Evolutionary conservation across 2,888 invertebrate species (phyloP).

Genomic region (Catonia carolina): DNA sequence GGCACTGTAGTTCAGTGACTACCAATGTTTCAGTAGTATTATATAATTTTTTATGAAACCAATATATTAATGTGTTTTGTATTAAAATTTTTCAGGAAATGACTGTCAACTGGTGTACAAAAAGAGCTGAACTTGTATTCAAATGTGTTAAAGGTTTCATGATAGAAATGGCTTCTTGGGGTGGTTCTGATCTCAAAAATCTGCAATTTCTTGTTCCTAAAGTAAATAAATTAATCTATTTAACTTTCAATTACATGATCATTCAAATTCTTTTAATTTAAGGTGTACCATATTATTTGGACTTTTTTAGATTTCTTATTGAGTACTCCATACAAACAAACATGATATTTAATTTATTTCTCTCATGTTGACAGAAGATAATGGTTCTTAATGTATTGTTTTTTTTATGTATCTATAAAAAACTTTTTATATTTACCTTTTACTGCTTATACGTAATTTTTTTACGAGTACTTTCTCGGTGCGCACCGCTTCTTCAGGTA

Average conservation of each 20-base stretch:
- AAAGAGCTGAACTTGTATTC: conserved; percentile 92
- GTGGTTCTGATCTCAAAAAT: conserved; percentile 82
- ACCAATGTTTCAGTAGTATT: conserved; percentile 12
- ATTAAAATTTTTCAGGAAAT: conserved; percentile 57
- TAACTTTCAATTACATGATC: not conserved
- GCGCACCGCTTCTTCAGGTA: too few relatives aligned
- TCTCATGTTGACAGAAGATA: too few relatives aligned
- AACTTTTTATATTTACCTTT: too few relatives aligned
- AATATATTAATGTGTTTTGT: not conserved
- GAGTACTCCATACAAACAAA: too few relatives aligned
- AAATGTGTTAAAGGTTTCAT: conserved; percentile 99
- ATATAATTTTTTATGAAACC: conserved; percentile 10
- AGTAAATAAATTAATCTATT: conserved; percentile 42
- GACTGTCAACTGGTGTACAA: conserved; percentile 94
- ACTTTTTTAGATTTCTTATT: conserved; percentile 13
- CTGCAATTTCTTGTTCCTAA: conserved; percentile 79
- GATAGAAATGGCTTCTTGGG: conserved; percentile 96
- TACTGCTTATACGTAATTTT: too few relatives aligned
- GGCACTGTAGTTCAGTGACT: not conserved
- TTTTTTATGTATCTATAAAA: too few relatives aligned
- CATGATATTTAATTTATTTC: too few relatives aligned
- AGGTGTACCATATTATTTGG: not conserved
- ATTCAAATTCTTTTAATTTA: not conserved
- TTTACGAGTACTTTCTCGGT: too few relatives aligned
- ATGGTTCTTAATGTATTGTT: too few relatives aligned